Percentiles rank a stretch among this genome's conserved stretches.
Evolutionary conservation across 2,888 invertebrate species (phyloP).

Genomic region (Leptodirus hochenwartii): DNA sequence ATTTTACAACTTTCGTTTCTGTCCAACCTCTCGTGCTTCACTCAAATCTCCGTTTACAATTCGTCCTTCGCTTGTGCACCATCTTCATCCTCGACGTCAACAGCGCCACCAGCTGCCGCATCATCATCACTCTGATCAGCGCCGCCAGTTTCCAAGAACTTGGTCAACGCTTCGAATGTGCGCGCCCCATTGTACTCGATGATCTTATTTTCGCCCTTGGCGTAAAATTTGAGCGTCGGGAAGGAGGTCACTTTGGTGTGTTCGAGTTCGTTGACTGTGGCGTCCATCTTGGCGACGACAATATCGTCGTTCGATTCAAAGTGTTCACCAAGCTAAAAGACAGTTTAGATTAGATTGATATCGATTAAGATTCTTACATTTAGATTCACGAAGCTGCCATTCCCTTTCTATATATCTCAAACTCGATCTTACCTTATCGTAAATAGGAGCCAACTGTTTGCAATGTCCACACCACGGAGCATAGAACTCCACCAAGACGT

Average conservation of each 20-base stretch:
- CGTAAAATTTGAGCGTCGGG: conserved; percentile 89
- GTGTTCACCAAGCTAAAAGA: conserved; percentile 12
- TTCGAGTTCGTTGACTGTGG: conserved; percentile 94
- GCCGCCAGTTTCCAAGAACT: conserved; percentile 88
- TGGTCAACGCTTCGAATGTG: conserved; percentile 78
- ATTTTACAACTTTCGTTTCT: no score
- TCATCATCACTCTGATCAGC: conserved; percentile 53
- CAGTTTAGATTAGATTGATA: no score
- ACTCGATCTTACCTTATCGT: conserved; percentile 80
- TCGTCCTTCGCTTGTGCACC: conserved; percentile 59
- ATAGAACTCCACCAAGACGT: conserved; percentile 97
- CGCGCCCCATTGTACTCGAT: conserved; percentile 92
- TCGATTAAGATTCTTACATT: no score
- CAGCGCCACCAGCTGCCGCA: conserved; percentile 41
- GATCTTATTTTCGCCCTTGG: conserved; percentile 70
- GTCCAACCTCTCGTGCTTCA: no score
- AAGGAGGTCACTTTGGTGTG: conserved; percentile 88
- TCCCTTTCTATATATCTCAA: no score
- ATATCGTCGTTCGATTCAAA: conserved; percentile 46
- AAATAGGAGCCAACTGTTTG: conserved; percentile 93
- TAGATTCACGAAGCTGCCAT: no score
- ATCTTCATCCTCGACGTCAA: conserved; percentile 52
- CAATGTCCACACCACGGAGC: conserved; percentile 99
- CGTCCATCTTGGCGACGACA: conserved; percentile 96
- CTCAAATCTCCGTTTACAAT: conserved; percentile 42